These are phyloP conservation scores for Benthochromis sp. DNA, from an alignment of 2,113 vertebrate genomes.

Conservation along the genomic window DNA sequence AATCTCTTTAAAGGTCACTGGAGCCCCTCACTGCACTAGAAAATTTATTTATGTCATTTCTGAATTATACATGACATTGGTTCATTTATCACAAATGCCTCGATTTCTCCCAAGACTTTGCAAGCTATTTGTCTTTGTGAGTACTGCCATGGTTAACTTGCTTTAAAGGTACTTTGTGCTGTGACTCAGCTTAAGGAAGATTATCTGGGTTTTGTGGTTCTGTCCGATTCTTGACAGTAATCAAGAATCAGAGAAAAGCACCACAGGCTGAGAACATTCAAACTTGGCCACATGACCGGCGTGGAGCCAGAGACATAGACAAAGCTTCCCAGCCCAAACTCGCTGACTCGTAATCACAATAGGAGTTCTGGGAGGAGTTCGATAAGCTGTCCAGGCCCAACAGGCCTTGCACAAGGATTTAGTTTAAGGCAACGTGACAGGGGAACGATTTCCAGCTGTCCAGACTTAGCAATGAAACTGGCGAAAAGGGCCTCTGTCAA, in stretches of 20 bases:
- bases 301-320: constrained; percentile 22
- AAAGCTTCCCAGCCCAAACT: constrained; percentile 23
- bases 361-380: constrained; percentile 16
- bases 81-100: neutral
- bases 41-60: neutral
- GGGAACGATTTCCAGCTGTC: constrained; percentile 45
- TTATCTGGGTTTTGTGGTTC: neutral
- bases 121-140: neutral
- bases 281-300: constrained; percentile 1
- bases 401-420: constrained; percentile 13
- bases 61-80: neutral
- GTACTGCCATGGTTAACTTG: neutral
- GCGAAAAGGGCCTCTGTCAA: neutral
- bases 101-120: neutral
- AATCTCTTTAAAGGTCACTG: neutral
- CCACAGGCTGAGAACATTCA: neutral
- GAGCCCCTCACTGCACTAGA: neutral
- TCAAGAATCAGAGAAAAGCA: neutral
- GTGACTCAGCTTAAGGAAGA: neutral
- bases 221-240: neutral
- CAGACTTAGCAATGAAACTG: constrained; percentile 11
- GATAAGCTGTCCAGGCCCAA: constrained; percentile 14
- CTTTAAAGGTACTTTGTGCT: neutral
- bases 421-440: constrained; percentile 25
- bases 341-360: constrained; percentile 26